These are phyloP conservation scores for Malacosoma neustria DNA, from an alignment of 2,888 invertebrate genomes.

Conservation along the genomic window DNA sequence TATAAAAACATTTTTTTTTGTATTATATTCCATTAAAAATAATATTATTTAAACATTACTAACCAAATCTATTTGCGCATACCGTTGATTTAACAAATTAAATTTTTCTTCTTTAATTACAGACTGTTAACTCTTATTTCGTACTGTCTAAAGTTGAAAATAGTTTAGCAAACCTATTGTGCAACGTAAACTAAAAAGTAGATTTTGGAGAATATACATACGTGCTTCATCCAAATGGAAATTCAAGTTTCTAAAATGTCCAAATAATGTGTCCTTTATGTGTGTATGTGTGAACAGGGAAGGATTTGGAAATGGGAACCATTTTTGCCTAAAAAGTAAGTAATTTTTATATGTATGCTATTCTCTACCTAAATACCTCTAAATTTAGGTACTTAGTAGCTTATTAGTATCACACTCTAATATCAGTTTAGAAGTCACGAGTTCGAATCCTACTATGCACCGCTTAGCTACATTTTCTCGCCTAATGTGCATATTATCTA, in stretches of 20 bases:
- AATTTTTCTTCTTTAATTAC: background rate
- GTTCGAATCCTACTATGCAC: too few relatives aligned
- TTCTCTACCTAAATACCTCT: too few relatives aligned
- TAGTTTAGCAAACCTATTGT: too few relatives aligned
- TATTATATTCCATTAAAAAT: background rate
- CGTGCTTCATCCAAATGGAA: slow-evolving; percentile 32
- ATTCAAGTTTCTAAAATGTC: slow-evolving; percentile 61
- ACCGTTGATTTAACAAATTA: background rate
- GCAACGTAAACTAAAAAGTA: background rate
- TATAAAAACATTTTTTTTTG: background rate
- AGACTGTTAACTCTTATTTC: too few relatives aligned
- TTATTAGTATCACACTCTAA: too few relatives aligned
- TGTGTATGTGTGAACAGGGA: slow-evolving; percentile 8
- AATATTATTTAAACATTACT: background rate
- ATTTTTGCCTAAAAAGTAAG: too few relatives aligned
- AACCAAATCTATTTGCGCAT: background rate
- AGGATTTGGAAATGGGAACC: slow-evolving; percentile 6
- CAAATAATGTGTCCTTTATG: slow-evolving; percentile 37
- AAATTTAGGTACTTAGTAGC: too few relatives aligned
- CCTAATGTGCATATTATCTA: too few relatives aligned
- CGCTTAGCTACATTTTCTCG: too few relatives aligned
- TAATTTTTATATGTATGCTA: too few relatives aligned
- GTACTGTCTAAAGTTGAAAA: background rate
- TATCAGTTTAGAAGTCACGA: too few relatives aligned
- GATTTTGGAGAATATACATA: background rate